phyloP scores from a whole-genome alignment of 2,797 vertebrate genomes.

The Valencia hispanica region DNA sequence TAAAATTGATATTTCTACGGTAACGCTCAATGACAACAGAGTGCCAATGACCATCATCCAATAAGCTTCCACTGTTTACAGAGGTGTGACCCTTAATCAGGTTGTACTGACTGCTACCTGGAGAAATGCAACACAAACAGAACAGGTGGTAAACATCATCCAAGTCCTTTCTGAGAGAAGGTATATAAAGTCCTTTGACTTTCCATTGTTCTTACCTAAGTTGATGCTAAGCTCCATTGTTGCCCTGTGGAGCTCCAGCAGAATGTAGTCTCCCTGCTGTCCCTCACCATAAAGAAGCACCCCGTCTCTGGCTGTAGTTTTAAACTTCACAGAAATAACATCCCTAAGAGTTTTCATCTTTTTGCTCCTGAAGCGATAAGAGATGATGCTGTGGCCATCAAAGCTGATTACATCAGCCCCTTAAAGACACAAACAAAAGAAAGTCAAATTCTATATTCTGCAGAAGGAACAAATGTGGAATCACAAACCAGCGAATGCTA shows the following conservation, averaged over 20 bases:
- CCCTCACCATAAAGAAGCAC: slow-evolving; percentile 94
- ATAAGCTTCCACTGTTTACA: slow-evolving; percentile 88
- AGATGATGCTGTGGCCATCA: slow-evolving; percentile 90
- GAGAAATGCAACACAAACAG: slow-evolving; percentile 1
- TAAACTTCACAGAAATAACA: slow-evolving; percentile 91
- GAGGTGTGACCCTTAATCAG: slow-evolving; percentile 95
- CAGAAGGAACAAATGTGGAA: not conserved
- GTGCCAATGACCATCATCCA: slow-evolving; percentile 99
- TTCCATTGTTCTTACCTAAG: slow-evolving; percentile 78
- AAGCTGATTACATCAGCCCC: slow-evolving; percentile 96
- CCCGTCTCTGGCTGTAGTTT: slow-evolving; percentile 89
- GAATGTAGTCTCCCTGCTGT: slow-evolving; percentile 96
- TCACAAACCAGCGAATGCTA: not conserved
- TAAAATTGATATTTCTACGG: slow-evolving; percentile 92
- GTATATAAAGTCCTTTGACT: slow-evolving; percentile 71
- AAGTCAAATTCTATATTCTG: not conserved
- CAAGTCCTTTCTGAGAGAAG: not conserved
- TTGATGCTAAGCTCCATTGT: slow-evolving; percentile 91
- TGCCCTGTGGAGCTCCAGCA: slow-evolving; percentile 89
- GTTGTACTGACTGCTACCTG: slow-evolving; percentile 94
- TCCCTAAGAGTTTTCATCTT: slow-evolving; percentile 95
- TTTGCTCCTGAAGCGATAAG: slow-evolving; percentile 93
- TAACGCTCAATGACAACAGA: slow-evolving; percentile 89
- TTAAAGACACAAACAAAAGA: slow-evolving; percentile 48
- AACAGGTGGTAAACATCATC: not conserved